phyloP scores from a whole-genome alignment of 2,888 invertebrate genomes.

The Euplagia quadripunctaria region DNA sequence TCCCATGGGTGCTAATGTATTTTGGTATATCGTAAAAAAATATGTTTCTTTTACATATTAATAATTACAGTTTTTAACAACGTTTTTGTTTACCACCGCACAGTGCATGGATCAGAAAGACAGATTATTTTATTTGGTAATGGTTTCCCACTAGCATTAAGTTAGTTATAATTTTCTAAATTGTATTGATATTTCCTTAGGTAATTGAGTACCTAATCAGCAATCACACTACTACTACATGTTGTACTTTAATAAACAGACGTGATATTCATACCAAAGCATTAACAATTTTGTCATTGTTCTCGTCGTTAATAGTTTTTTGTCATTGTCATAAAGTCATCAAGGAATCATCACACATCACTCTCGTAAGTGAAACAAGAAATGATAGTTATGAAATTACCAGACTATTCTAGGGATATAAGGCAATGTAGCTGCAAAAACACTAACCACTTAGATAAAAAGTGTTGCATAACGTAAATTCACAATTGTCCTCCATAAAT shows the following conservation, averaged over 20 bases:
- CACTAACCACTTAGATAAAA: slow-evolving; percentile 3
- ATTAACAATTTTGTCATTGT: background rate
- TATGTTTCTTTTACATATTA: background rate
- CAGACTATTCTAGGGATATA: background rate
- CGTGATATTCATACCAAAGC: background rate
- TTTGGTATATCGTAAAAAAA: too few relatives aligned
- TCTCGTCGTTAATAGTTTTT: background rate
- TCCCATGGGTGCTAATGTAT: too few relatives aligned
- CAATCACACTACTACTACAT: too few relatives aligned
- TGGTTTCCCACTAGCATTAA: too few relatives aligned
- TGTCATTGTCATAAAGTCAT: background rate
- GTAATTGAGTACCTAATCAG: too few relatives aligned
- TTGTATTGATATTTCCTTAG: too few relatives aligned
- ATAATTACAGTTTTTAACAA: background rate
- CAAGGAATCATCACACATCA: background rate
- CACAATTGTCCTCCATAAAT: slow-evolving; percentile 14
- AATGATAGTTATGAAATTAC: background rate
- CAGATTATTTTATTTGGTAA: too few relatives aligned
- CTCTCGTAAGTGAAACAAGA: background rate
- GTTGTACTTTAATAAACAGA: too few relatives aligned
- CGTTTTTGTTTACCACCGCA: too few relatives aligned
- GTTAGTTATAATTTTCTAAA: too few relatives aligned
- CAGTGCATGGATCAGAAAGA: too few relatives aligned
- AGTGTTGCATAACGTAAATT: slow-evolving; percentile 6
- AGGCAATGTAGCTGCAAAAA: background rate